Evolutionary conservation across 2,113 vertebrate species (phyloP).

Genomic region (Podiceps cristatus): DNA sequence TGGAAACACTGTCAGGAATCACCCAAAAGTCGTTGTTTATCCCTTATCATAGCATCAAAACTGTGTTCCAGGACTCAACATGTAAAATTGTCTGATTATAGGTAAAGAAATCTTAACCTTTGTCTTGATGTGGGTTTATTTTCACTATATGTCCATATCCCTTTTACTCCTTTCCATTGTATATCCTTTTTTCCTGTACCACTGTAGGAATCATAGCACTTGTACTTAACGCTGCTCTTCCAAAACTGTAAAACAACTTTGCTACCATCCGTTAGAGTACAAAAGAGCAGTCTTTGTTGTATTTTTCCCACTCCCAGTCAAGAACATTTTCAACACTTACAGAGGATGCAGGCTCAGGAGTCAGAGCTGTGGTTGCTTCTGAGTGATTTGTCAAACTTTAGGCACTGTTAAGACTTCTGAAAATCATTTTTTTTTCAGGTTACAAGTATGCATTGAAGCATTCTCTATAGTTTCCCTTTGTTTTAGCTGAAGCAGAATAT

Average conservation of each 20-base stretch:
- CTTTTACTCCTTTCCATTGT: neutral
- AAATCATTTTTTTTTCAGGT: neutral
- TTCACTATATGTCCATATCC: neutral
- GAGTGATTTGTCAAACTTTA: neutral
- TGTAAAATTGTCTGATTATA: neutral
- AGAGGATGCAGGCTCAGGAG: neutral
- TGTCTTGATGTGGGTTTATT: neutral
- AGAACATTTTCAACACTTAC: neutral
- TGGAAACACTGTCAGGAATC: neutral
- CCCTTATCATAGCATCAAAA: neutral
- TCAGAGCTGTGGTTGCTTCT: neutral
- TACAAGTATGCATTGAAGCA: neutral
- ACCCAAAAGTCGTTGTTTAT: neutral
- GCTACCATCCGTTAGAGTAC: neutral
- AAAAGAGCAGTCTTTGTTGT: neutral
- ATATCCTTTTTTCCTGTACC: neutral
- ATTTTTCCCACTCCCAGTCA: neutral
- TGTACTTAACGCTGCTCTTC: neutral
- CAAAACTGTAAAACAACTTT: neutral
- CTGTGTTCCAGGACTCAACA: neutral
- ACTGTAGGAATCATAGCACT: neutral
- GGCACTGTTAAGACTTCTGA: neutral
- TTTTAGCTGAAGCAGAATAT: neutral
- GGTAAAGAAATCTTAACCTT: neutral
- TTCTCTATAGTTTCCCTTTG: constrained; percentile 6